Evolutionary conservation across 1,140 invertebrate species (phyloP).

Genomic region (Trypoxylus dichotomus): DNA sequence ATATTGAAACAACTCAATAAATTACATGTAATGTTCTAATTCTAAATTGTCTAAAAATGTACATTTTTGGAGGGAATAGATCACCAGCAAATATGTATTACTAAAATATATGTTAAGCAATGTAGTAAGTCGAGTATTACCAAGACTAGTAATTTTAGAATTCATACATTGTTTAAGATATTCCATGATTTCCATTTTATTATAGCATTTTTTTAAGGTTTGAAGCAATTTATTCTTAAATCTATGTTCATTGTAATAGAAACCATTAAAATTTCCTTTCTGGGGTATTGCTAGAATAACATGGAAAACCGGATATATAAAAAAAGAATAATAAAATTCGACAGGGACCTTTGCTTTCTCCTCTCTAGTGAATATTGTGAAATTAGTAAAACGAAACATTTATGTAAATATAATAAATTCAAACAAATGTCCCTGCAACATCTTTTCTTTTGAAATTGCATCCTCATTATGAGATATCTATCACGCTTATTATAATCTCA

Average conservation of each 20-base stretch:
- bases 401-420: not conserved
- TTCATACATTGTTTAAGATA: not conserved
- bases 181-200: not conserved
- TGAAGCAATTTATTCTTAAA: too few species aligned
- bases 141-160: not conserved
- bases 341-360: not conserved
- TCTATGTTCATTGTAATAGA: too few species aligned
- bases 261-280: too few species aligned
- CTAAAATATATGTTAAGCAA: not conserved
- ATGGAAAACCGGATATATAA: too few species aligned
- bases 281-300: too few species aligned
- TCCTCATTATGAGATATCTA: constrained; percentile 2
- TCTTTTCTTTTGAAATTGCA: not conserved
- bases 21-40: constrained; percentile 8
- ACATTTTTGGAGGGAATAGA: constrained; percentile 24
- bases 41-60: constrained; percentile 8
- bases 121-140: not conserved
- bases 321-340: not conserved
- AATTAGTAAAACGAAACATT: not conserved
- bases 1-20: constrained; percentile 29
- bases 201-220: too few species aligned
- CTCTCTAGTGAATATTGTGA: not conserved
- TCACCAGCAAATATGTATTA: constrained; percentile 15
- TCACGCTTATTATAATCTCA: not conserved
- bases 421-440: not conserved